Conservation (phyloP, 2,888 invertebrate genomes). For the Synergus laeviventris region DNA sequence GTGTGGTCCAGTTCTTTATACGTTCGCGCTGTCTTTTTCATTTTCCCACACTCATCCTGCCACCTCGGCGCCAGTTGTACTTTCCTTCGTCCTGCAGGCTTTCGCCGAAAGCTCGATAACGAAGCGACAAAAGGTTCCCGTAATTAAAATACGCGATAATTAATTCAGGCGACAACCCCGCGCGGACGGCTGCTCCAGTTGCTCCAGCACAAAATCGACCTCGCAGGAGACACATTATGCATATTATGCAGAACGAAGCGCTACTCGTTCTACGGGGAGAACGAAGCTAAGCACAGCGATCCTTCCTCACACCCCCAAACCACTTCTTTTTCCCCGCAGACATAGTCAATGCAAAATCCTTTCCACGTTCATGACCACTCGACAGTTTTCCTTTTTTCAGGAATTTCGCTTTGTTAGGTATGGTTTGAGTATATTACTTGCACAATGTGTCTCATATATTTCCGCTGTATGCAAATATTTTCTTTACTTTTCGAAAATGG, state of each 20-base stretch:
- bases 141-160: conserved; percentile 15
- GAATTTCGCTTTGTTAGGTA: background rate
- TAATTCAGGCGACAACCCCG: conserved; percentile 4
- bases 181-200: background rate
- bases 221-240: conserved; percentile 41
- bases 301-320: background rate
- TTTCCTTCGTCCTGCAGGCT: background rate
- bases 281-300: conserved; percentile 33
- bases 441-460: background rate
- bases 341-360: background rate
- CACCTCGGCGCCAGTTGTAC: background rate
- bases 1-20: background rate
- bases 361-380: background rate
- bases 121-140: conserved; percentile 8
- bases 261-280: conserved; percentile 43
- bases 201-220: background rate
- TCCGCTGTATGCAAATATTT: background rate
- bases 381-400: background rate
- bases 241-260: conserved; percentile 43
- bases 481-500: background rate
- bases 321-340: background rate
- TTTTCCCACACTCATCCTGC: background rate
- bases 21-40: background rate
- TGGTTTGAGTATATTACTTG: conserved; percentile 1
- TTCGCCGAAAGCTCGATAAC: conserved; percentile 11